phyloP scores from a whole-genome alignment of 2,113 vertebrate species.

The Daboia siamensis region DNA sequence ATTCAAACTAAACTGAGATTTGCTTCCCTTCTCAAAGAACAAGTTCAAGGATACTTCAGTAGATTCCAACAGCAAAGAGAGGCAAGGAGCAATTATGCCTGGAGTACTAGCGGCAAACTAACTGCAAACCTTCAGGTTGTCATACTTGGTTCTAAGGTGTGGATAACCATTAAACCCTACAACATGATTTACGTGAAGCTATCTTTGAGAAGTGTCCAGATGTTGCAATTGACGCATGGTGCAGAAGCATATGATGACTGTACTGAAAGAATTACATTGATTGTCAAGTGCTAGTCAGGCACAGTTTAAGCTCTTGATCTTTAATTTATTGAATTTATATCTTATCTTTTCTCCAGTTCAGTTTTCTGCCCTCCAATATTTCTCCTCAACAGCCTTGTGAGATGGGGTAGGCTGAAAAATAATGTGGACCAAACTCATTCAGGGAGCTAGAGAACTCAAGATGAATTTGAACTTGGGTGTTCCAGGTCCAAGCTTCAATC shows the following conservation, averaged over 20 bases:
- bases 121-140: neutral
- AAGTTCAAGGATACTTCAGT: neutral
- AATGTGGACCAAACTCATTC: neutral
- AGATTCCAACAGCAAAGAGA: neutral
- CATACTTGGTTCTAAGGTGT: neutral
- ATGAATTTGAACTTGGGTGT: neutral
- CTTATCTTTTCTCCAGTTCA: neutral
- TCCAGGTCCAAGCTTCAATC: neutral
- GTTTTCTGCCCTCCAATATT: neutral
- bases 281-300: neutral
- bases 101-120: neutral
- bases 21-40: neutral
- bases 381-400: neutral
- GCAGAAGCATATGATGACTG: neutral
- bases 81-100: neutral
- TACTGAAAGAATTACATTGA: neutral
- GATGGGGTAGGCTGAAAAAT: neutral
- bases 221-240: neutral
- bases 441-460: neutral
- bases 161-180: neutral
- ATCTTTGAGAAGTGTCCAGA: neutral
- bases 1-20: neutral
- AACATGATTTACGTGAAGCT: neutral
- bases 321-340: neutral
- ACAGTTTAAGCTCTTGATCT: neutral